A percentile compares a stretch with the other conserved stretches of the same genome.
These are phyloP conservation scores for Vulpes ferrilata DNA, from an alignment of 2,113 vertebrate species.

Conservation along the genomic window DNA sequence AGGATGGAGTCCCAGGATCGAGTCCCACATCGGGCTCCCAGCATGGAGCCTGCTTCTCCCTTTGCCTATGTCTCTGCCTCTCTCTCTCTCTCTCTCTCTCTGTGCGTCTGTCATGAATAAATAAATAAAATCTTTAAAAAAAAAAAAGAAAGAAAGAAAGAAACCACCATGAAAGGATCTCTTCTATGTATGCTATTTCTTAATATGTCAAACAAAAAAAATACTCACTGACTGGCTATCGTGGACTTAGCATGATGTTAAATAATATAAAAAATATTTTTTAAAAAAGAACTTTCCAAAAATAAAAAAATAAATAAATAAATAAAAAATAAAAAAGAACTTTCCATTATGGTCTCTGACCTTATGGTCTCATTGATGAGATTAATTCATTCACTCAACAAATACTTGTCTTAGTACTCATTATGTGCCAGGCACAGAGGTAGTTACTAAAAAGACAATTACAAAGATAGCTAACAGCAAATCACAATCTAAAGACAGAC, in stretches of 20 bases:
- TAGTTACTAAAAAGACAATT: constrained; percentile 16
- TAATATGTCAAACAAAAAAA: constrained; percentile 22
- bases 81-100: no score
- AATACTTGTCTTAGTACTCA: background rate
- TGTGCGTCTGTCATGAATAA: no score
- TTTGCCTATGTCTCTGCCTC: no score
- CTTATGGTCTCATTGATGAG: background rate
- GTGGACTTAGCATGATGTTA: background rate
- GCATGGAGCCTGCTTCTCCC: no score
- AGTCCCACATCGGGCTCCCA: no score
- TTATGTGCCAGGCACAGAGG: background rate
- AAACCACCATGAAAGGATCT: background rate
- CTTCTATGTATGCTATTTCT: background rate
- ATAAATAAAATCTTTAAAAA: no score
- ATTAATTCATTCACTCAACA: background rate
- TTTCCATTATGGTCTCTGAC: background rate
- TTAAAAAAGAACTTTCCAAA: background rate
- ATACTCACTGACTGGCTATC: background rate
- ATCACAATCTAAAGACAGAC: background rate
- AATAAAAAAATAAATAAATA: background rate
- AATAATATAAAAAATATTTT: background rate
- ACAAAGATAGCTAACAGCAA: background rate
- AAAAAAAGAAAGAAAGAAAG: no score
- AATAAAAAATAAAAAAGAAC: background rate
- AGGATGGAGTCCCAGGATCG: no score